Base-by-base conservation (phyloP, 2,113 vertebrate species). In the Pollimyrus isidori region DNA sequence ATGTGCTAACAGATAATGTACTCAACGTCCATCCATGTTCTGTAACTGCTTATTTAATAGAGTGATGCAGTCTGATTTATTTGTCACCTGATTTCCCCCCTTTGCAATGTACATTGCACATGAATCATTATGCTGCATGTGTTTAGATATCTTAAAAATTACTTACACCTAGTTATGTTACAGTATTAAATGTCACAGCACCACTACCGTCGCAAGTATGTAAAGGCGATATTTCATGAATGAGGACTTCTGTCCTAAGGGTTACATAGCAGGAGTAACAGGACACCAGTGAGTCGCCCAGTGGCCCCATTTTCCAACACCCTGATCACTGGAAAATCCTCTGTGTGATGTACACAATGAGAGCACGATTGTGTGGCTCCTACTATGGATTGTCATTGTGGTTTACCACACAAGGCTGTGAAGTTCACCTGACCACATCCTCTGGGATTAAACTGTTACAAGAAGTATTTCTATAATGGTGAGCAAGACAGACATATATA, bases 321-420 rank as follows among this genome's bases (percentile, higher is more conserved):
- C 87, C 42, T 58, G 7, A 45, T 56, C 87, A 87, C 56, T 45
- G 87, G 87, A 65, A 87, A 87, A 53, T 87, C 30, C 52, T 58
- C 26, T 19, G 53, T 19, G 23, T 45, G 30, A 46, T 39, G 23
- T 17, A 45, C 7, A 11, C n/a, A 23, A 42, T 42, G 53, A 87
- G 53, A 87, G 19, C 65, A 39, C 15, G 35, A 26, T 2, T 46
- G 87, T n/a, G 9, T 45, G 35, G 21, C 52, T n/a, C 1, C 39
- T 58, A 15, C 52, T 39, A 50, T 39, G 86, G 26, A 53, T n/a
- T 46, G 39, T 62, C 87, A 62, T n/a, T 62, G 87, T 65, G 87
- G 87, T 46, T 35, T 45, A 26, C 19, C 52, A 87, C 52, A 45
- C 17, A 10, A 65, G 52, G 19, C 19, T 23, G 87, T 46, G 19